These are phyloP conservation scores for Sminthurinus aureus DNA, from an alignment of 2,888 invertebrate species.

Conservation along the genomic window DNA sequence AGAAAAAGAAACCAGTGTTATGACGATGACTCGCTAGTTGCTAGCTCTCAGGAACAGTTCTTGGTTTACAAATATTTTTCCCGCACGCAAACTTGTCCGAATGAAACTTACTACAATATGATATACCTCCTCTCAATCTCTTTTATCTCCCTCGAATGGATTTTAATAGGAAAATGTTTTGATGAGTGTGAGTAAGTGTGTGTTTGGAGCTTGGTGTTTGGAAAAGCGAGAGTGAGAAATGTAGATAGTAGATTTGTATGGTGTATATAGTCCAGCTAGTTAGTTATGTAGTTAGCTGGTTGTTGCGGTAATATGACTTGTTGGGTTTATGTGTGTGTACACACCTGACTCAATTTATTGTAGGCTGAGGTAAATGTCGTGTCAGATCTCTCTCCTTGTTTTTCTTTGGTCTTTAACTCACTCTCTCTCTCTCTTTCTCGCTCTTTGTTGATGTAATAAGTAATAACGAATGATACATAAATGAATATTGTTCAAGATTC, in stretches of 20 bases:
- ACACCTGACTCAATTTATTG: constrained; percentile 32
- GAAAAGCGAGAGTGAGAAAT: constrained; percentile 4
- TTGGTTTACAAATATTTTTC: constrained; percentile 56
- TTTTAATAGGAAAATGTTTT: constrained; percentile 5
- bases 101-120: constrained; percentile 24
- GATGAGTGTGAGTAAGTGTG: not conserved
- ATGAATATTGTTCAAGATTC: not conserved
- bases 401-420: too few species aligned
- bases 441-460: not conserved
- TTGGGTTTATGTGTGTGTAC: not conserved
- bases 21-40: too few species aligned
- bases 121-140: not conserved
- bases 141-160: not conserved
- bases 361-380: constrained; percentile 33
- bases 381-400: not conserved
- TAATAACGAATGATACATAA: not conserved
- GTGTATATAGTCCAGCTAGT: not conserved
- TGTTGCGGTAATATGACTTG: not conserved
- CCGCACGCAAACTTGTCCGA: constrained; percentile 54
- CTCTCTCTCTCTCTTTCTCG: constrained; percentile 5
- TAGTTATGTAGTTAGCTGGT: not conserved
- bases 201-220: not conserved
- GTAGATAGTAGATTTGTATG: not conserved
- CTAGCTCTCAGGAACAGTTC: constrained; percentile 33
- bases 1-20: too few species aligned